Conservation (phyloP, 2,797 vertebrate genomes). For the Hypotaenidia philippensis region DNA sequence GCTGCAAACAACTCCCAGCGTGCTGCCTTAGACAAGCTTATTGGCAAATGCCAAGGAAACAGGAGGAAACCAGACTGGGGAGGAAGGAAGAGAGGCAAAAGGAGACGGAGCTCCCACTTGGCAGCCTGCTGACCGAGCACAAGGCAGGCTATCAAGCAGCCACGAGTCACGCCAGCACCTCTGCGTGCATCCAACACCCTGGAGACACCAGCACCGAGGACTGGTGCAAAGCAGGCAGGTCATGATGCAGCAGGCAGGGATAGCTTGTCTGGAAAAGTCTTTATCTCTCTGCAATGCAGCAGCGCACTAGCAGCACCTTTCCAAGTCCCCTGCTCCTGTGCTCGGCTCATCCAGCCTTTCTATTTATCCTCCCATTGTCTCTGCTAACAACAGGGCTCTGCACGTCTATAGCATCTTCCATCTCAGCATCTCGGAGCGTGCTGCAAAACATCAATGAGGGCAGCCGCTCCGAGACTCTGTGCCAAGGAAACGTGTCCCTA, state of each 20-base stretch:
- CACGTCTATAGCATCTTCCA: neutral
- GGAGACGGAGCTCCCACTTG: neutral
- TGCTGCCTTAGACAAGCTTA: neutral
- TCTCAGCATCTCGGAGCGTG: neutral
- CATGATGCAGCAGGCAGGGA: neutral
- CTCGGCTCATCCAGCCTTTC: conserved; percentile 47
- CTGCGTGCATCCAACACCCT: neutral
- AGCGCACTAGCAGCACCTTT: conserved; percentile 63
- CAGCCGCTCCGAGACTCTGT: accelerated
- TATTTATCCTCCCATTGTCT: conserved; percentile 66
- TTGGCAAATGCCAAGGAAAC: conserved; percentile 30
- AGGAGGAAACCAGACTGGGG: neutral
- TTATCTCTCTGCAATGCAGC: conserved; percentile 40
- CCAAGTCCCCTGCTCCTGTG: conserved; percentile 52
- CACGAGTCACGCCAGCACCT: neutral
- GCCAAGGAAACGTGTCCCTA: neutral
- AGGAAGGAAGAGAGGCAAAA: neutral
- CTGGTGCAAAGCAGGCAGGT: neutral
- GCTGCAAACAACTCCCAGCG: conserved; percentile 48
- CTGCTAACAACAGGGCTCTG: conserved; percentile 42
- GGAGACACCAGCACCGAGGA: neutral
- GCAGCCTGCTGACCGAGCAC: neutral
- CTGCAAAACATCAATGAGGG: neutral
- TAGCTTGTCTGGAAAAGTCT: neutral
- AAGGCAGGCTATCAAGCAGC: neutral